These are phyloP conservation scores for Hecatera dysodea DNA, from an alignment of 2,888 invertebrate species.

Conservation along the genomic window DNA sequence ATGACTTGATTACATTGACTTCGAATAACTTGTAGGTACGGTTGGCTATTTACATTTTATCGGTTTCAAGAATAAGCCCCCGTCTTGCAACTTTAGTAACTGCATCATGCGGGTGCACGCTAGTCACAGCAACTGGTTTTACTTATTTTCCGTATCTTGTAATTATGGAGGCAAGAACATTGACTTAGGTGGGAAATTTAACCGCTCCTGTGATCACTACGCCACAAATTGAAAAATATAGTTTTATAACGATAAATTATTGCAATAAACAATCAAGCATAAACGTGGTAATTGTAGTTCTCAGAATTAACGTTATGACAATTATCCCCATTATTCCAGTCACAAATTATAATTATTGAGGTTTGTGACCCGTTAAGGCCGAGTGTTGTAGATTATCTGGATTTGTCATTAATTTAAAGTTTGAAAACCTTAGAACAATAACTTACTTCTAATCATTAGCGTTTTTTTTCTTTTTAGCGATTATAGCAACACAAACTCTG, in stretches of 20 bases:
- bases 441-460: too few relatives aligned
- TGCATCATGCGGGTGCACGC: constrained; percentile 71
- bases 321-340: constrained; percentile 41
- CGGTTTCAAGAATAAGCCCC: constrained; percentile 65
- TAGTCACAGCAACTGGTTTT: constrained; percentile 76
- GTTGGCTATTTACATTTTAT: constrained; percentile 59
- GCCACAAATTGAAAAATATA: constrained; percentile 19
- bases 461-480: too few relatives aligned
- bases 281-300: constrained; percentile 32
- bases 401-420: constrained; percentile 8
- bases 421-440: not conserved
- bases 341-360: constrained; percentile 58
- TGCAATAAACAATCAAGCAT: constrained; percentile 33
- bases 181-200: constrained; percentile 66
- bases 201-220: constrained; percentile 37
- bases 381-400: not conserved
- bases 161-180: constrained; percentile 75
- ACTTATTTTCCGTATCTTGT: constrained; percentile 79
- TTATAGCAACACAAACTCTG: too few relatives aligned
- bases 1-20: constrained; percentile 29
- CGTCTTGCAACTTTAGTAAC: constrained; percentile 69
- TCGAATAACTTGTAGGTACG: constrained; percentile 54
- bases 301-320: constrained; percentile 39
- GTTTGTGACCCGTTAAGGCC: constrained; percentile 26
- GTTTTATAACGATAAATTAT: constrained; percentile 1